These are phyloP conservation scores for Pelobates cultripes DNA, from an alignment of 2,797 vertebrate genomes.

Conservation along the genomic window DNA sequence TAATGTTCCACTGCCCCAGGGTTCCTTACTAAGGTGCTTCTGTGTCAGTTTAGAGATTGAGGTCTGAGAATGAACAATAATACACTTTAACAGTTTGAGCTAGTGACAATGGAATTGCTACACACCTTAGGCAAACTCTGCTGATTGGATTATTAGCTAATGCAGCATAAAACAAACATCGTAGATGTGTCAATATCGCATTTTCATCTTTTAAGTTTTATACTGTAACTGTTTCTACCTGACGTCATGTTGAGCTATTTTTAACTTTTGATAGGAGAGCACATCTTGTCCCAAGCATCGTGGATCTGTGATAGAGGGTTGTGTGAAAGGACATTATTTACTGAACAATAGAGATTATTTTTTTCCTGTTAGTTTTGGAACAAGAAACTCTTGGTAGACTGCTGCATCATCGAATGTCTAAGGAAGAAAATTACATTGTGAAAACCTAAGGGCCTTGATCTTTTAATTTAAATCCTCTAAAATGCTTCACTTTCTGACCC, in stretches of 20 bases:
- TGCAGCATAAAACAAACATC: constrained; percentile 34
- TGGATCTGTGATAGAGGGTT: background rate
- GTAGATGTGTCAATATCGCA: background rate
- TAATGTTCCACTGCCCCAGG: too few relatives aligned
- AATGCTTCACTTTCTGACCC: too few relatives aligned
- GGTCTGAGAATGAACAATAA: background rate
- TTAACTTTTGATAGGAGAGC: background rate
- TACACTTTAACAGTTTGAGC: constrained; percentile 6
- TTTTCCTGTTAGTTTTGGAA: constrained; percentile 3
- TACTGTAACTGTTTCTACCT: background rate
- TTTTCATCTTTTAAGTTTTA: background rate
- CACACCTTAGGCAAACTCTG: constrained; percentile 48
- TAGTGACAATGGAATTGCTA: constrained; percentile 32
- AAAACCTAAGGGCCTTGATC: too few relatives aligned
- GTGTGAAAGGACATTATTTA: background rate
- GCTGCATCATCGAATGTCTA: background rate
- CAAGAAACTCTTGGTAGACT: constrained; percentile 17
- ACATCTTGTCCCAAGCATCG: background rate
- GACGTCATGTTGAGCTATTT: constrained; percentile 30
- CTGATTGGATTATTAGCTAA: constrained; percentile 32
- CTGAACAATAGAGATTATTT: constrained; percentile 14
- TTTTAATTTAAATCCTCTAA: too few relatives aligned
- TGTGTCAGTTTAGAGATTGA: constrained; percentile 16
- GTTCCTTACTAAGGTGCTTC: background rate
- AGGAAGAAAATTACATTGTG: too few relatives aligned